These are phyloP conservation scores for Polymixis flavicincta DNA, from an alignment of 2,888 invertebrate genomes.

Conservation along the genomic window DNA sequence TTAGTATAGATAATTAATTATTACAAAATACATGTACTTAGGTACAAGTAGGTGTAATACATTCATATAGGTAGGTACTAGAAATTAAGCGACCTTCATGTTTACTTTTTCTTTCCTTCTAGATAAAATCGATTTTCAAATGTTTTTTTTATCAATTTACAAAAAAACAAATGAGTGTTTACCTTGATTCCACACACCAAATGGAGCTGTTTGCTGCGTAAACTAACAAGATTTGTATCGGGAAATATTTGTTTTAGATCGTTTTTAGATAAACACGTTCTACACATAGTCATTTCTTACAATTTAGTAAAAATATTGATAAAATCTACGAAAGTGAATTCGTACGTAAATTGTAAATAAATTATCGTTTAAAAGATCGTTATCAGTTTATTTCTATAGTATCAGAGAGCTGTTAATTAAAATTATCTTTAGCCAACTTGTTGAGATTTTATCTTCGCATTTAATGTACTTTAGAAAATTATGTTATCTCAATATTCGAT, in stretches of 20 bases:
- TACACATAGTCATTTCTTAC: conserved; percentile 64
- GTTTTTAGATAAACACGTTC: conserved; percentile 69
- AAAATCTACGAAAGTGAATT: conserved; percentile 6
- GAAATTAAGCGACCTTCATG: not conserved
- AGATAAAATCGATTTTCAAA: conserved; percentile 31
- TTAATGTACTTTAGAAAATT: conserved; percentile 7
- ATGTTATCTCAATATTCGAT: conserved; percentile 4
- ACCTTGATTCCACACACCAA: conserved; percentile 67
- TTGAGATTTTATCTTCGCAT: conserved; percentile 21
- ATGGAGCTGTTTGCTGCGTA: conserved; percentile 59
- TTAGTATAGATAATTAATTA: too few relatives aligned
- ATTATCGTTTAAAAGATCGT: conserved; percentile 53
- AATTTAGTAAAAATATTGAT: conserved; percentile 17
- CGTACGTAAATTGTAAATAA: not conserved
- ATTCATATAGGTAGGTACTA: too few relatives aligned
- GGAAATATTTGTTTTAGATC: conserved; percentile 66
- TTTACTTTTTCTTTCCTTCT: conserved; percentile 9
- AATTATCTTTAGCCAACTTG: conserved; percentile 27
- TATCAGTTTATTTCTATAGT: conserved; percentile 32
- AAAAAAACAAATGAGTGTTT: conserved; percentile 25
- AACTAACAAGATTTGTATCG: conserved; percentile 45
- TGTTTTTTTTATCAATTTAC: conserved; percentile 27
- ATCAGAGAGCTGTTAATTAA: conserved; percentile 38
- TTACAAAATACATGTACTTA: not conserved
- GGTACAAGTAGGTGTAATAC: too few relatives aligned